Evolutionary conservation across 2,113 vertebrate genomes (phyloP).

Genomic region (Ameiurus melas): DNA sequence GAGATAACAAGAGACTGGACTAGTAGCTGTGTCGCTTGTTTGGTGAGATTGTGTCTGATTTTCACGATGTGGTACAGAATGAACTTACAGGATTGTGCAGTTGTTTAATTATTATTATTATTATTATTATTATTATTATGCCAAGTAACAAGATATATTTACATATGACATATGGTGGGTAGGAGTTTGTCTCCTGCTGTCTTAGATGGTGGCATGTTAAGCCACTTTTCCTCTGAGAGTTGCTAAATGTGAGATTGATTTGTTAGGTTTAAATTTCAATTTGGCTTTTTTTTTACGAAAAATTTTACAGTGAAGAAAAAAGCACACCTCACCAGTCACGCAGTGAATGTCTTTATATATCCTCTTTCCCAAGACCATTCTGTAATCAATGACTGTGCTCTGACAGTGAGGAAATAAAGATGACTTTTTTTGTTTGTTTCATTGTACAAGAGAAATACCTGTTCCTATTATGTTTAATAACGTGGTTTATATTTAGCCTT

Average conservation of each 20-base stretch:
- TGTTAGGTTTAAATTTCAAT: neutral
- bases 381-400: neutral
- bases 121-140: neutral
- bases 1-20: no score
- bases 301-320: neutral
- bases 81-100: no score
- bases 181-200: neutral
- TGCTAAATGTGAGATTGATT: neutral
- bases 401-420: neutral
- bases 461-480: neutral
- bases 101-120: neutral
- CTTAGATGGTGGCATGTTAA: neutral
- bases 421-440: neutral
- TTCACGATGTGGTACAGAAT: no score
- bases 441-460: neutral
- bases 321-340: neutral
- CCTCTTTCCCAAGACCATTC: neutral
- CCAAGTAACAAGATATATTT: neutral
- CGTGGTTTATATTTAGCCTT: neutral
- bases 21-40: no score
- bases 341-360: neutral
- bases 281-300: neutral
- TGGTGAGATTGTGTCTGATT: no score
- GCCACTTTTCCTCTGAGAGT: neutral
- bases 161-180: neutral